Conservation (phyloP, 2,113 vertebrate genomes). For the Promerops cafer region DNA sequence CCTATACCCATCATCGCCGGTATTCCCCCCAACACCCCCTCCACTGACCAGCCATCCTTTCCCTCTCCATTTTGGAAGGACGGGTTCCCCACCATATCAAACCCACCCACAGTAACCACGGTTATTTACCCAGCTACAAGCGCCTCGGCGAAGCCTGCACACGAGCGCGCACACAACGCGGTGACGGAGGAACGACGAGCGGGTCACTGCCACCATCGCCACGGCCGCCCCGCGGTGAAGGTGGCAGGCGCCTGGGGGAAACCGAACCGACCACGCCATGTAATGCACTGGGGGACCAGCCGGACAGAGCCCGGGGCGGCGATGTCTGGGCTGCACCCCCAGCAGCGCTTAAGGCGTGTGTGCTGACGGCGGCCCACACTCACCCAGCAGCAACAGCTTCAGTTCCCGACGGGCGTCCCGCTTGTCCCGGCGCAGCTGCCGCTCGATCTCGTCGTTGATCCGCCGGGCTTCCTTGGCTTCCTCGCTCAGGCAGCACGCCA, state of each 20-base stretch:
- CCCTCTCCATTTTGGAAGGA: constrained; percentile 3
- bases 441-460: constrained; percentile 83
- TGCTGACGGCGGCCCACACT: background rate
- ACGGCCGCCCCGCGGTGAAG: background rate
- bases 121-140: background rate
- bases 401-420: constrained; percentile 79
- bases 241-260: background rate
- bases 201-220: background rate
- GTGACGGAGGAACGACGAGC: background rate
- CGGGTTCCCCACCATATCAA: background rate
- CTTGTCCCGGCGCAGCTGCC: constrained; percentile 82
- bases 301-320: background rate
- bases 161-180: background rate
- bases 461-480: constrained; percentile 80
- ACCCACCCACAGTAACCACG: background rate
- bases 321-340: background rate
- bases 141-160: background rate
- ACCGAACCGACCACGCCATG: background rate
- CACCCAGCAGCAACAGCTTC: constrained; percentile 72
- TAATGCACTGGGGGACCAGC: background rate
- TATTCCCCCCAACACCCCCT: background rate
- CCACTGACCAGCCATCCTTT: background rate
- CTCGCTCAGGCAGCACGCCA: constrained; percentile 86
- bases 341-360: background rate
- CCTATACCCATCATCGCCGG: background rate